Evolutionary conservation across 2,797 vertebrate species (phyloP).

Genomic region (Halcyon leucocephala): DNA sequence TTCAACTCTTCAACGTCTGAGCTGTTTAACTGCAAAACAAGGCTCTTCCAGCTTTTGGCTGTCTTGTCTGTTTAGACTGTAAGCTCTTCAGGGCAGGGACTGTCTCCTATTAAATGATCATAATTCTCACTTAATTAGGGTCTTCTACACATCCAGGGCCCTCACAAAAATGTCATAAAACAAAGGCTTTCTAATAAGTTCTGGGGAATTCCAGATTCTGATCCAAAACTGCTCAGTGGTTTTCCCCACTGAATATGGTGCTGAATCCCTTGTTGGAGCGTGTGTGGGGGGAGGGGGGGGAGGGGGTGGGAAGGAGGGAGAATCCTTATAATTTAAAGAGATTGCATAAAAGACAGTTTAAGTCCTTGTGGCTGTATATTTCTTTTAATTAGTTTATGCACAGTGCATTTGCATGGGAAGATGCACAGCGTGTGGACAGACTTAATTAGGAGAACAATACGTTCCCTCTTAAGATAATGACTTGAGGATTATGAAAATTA

Average conservation of each 20-base stretch:
- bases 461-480: conserved; percentile 78
- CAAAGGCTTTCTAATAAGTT: conserved; percentile 59
- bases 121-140: conserved; percentile 55
- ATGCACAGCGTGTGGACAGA: conserved; percentile 74
- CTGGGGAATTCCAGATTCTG: conserved; percentile 23
- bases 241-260: conserved; percentile 39
- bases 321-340: conserved; percentile 64
- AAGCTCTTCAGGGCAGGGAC: conserved; percentile 58
- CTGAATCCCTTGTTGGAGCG: background rate
- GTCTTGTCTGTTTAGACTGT: conserved; percentile 34
- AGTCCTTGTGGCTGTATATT: conserved; percentile 78
- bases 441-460: conserved; percentile 82
- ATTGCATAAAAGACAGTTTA: conserved; percentile 70
- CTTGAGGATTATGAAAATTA: conserved; percentile 79
- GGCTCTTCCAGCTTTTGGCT: conserved; percentile 9
- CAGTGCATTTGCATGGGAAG: conserved; percentile 78
- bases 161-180: conserved; percentile 40
- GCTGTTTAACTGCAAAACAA: background rate
- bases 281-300: background rate
- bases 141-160: conserved; percentile 32
- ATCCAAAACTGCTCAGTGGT: conserved; percentile 48
- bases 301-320: conserved; percentile 3
- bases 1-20: background rate
- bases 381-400: conserved; percentile 81
- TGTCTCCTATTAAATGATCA: conserved; percentile 38